Conservation (phyloP, 2,888 invertebrate species). For the Drosophila basisetae region DNA sequence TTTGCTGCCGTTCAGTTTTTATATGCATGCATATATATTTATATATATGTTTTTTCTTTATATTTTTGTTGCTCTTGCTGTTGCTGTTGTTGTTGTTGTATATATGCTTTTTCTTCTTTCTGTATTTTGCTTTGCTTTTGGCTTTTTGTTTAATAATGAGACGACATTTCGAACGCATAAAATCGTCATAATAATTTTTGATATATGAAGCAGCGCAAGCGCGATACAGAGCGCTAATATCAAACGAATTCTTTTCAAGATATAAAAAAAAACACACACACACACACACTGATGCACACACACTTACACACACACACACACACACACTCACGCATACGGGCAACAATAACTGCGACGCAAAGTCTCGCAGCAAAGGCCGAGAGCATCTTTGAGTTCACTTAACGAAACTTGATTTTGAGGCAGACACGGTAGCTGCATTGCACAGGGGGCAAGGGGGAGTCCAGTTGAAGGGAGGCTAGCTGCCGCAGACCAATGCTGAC, state of each 20-base stretch:
- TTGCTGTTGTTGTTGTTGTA: neutral
- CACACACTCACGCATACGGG: slow-evolving; percentile 28
- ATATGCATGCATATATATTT: slow-evolving; percentile 36
- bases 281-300: neutral
- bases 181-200: slow-evolving; percentile 85
- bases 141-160: slow-evolving; percentile 83
- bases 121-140: slow-evolving; percentile 66
- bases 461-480: slow-evolving; percentile 6
- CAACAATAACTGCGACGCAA: slow-evolving; percentile 41
- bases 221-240: slow-evolving; percentile 83
- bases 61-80: slow-evolving; percentile 5
- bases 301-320: slow-evolving; percentile 12
- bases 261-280: slow-evolving; percentile 58
- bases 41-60: slow-evolving; percentile 12
- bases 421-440: slow-evolving; percentile 58
- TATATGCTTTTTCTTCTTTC: slow-evolving; percentile 41
- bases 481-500: slow-evolving; percentile 57
- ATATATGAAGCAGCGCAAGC: slow-evolving; percentile 84
- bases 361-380: slow-evolving; percentile 40
- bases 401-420: slow-evolving; percentile 46
- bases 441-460: neutral
- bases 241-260: slow-evolving; percentile 84
- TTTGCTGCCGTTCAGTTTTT: slow-evolving; percentile 36
- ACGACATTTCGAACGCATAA: slow-evolving; percentile 85
- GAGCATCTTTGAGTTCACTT: slow-evolving; percentile 38